Conservation (phyloP, 2,888 invertebrate genomes). For the Philhelius pedissequus region DNA sequence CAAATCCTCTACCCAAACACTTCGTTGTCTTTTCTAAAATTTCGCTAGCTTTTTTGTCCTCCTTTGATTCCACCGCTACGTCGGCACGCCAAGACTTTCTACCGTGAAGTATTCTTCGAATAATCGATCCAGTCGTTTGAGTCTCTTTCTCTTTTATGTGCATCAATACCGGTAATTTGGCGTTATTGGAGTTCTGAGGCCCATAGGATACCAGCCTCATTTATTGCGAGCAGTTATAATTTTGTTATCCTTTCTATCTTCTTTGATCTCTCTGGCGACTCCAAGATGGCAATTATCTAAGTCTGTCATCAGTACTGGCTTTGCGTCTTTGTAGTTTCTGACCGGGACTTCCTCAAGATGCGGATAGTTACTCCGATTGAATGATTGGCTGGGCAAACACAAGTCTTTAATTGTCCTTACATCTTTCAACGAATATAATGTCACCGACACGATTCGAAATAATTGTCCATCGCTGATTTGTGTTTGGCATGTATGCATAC, state of each 20-base stretch:
- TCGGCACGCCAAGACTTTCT: not conserved
- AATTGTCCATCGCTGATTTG: too few species aligned
- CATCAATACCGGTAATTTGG: not conserved
- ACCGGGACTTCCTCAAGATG: not conserved
- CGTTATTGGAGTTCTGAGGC: not conserved
- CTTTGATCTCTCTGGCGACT: not conserved
- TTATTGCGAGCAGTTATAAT: not conserved
- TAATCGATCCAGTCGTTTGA: not conserved
- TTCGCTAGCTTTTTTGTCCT: not conserved
- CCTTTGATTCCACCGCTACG: not conserved
- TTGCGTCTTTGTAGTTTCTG: not conserved
- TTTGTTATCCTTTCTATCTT: too few species aligned
- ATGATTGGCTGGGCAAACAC: too few species aligned
- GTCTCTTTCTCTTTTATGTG: not conserved
- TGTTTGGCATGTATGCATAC: too few species aligned
- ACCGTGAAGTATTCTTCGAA: not conserved
- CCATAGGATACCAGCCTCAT: not conserved
- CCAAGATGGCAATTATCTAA: constrained; percentile 43
- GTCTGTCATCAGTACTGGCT: constrained; percentile 26
- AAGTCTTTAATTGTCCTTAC: too few species aligned
- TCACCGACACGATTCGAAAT: too few species aligned
- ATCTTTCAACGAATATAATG: too few species aligned
- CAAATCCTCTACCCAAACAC: not conserved
- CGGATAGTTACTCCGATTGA: too few species aligned
- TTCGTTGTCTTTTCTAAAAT: not conserved